These are phyloP conservation scores for Pinctada fucata DNA, from an alignment of 2,888 invertebrate genomes.

Conservation along the genomic window DNA sequence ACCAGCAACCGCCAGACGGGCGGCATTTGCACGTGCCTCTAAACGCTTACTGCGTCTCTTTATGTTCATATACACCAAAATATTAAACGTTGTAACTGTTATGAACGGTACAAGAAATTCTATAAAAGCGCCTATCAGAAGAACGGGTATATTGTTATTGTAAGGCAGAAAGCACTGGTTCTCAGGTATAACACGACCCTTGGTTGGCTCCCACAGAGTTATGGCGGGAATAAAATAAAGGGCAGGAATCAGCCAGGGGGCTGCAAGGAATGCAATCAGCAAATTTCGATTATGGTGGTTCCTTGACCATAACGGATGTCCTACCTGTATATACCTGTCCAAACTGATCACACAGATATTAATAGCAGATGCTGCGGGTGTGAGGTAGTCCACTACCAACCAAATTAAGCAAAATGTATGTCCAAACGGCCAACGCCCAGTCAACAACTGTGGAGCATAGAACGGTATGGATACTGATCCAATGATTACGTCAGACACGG, in stretches of 20 bases:
- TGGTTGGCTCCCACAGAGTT: slow-evolving; percentile 52
- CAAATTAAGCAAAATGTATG: slow-evolving; percentile 54
- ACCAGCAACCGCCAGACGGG: background rate
- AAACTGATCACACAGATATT: slow-evolving; percentile 59
- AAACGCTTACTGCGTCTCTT: slow-evolving; percentile 39
- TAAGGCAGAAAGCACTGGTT: slow-evolving; percentile 51
- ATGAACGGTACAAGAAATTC: slow-evolving; percentile 58
- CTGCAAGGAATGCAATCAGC: slow-evolving; percentile 44
- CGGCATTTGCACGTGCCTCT: background rate
- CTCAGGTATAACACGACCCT: slow-evolving; percentile 38
- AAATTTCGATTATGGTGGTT: slow-evolving; percentile 42
- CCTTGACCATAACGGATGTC: slow-evolving; percentile 52
- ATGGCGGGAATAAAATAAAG: slow-evolving; percentile 54
- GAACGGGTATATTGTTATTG: slow-evolving; percentile 44
- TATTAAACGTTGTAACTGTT: slow-evolving; percentile 47
- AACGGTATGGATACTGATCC: slow-evolving; percentile 51
- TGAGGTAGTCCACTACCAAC: slow-evolving; percentile 56
- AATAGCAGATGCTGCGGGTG: slow-evolving; percentile 56
- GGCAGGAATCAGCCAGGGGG: slow-evolving; percentile 54
- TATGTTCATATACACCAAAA: slow-evolving; percentile 54
- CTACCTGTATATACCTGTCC: slow-evolving; percentile 56
- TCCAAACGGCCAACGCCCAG: slow-evolving; percentile 51
- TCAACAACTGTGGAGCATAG: slow-evolving; percentile 54
- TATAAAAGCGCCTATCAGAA: slow-evolving; percentile 50
- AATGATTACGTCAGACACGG: slow-evolving; percentile 59